Base-by-base conservation (phyloP, 2,888 invertebrate species). In the Coelopa pilipes region DNA sequence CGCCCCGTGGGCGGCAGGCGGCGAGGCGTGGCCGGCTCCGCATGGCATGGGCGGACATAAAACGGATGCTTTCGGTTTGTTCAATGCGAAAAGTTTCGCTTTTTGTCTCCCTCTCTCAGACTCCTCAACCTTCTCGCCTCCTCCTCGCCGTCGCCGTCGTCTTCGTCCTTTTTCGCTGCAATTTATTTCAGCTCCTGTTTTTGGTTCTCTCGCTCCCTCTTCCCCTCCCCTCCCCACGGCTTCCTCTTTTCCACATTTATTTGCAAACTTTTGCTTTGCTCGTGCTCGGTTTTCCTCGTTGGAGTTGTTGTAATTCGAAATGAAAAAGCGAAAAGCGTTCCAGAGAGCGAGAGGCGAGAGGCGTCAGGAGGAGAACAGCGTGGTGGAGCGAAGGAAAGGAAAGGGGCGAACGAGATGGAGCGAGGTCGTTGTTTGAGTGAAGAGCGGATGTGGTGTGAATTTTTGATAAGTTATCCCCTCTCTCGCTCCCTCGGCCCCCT, bases 41-140 rank as follows among this genome's bases (percentile, higher is more conserved):
- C 17, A 15, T 24, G 13, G 45, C 45, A 49, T 46, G 75, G 72
- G 63, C 67, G 72, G 74, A 75, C 77, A 71, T 73, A 73, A 73
- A 77, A 74, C 77, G 77, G 77, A 75, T 77, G 77, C 75, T 77
- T 75, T 77, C 70, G 70, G 75, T 75, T 77, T 75, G 74, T 75
- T 77, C 74, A 66, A 77, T 77, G 75, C 60, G 77, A 74, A 77
- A 75, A 77, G 76, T 75, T 74, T 75, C 53, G 15, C 45, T 75
- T 66, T 53, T 15, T 34, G 60, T 65, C 46, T 65, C 13, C n/a
- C n/a, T n/a, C n/a, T n/a, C n/a, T n/a, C n/a, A n/a, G n/a, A n/a
- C n/a, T n/a, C n/a, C n/a, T n/a, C n/a, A n/a, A n/a, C n/a, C n/a
- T n/a, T n/a, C n/a, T n/a, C n/a, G n/a, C n/a, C n/a, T n/a, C n/a